Evolutionary conservation across 1,140 invertebrate species (phyloP), one percentile per base, ranked within the genome.

Genomic region (Druon quercuslanigerum): DNA sequence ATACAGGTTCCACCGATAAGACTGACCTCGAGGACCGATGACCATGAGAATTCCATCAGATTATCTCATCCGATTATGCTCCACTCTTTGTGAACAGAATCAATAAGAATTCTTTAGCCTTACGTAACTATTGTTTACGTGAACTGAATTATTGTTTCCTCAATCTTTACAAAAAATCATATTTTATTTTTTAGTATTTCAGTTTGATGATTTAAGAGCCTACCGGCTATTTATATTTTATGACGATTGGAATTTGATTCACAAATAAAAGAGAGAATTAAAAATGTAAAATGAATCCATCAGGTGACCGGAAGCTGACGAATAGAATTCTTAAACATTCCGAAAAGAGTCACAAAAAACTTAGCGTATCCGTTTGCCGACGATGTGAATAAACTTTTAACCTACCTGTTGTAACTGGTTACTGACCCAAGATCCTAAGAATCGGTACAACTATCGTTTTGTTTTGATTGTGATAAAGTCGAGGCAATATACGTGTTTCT

Each of bases 301-400:
- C n/a, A 66, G 16, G 7, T 13, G n/a, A 9, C 25, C 60, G 60
- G 60, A 66, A 66, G n/a, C 40, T 16, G 60, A 54, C 52, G 16
- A 66, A 46, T 46, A 46, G 40, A 46, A 40, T 66, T 40, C 25
- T 40, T 66, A 66, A 66, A 16, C 1, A 66, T 16, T 14, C 11
- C 4, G 7, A 66, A 16, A 66, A 40, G 8, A 40, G 6, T 33
- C 5, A 66, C 33, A 25, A 40, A 66, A 33, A 66, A 66, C 13
- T 3, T 3, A 57, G 13, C 40, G 16, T 7, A 66, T 33, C 20
- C 20, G 40, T 46, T 46, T 11, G 40, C 9, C 19, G 12, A 50
- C 74, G 71, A 57, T 78, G 82, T 85, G 78, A 84, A 84, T 75
- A 80, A 83, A 80, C 84, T 82, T 71, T 9, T 54, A 54, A 9